Evolutionary conservation across 2,113 vertebrate genomes (phyloP), one percentile per base, ranked within the genome.

Genomic region (Pomatostomus ruficeps): DNA sequence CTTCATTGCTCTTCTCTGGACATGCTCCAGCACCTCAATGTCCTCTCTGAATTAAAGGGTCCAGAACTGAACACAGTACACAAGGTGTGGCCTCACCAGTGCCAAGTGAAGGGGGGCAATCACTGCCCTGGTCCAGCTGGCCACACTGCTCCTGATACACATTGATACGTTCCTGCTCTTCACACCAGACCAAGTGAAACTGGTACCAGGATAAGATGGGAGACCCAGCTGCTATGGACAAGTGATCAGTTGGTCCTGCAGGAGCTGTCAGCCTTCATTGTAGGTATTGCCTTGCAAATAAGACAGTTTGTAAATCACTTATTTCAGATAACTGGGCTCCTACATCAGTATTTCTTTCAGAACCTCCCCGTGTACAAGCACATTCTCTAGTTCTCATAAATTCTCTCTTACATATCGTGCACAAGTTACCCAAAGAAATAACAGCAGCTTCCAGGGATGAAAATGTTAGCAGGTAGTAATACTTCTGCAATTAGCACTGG

Each of bases 61-160:
- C 45, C 72, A 68, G 46, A 58, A 67, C 4, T 22, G 43, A 43
- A 76, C 45, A 43, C 43, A 49, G 31, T 26, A 51, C 26, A 18
- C 1, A 2, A 59, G 14, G 33, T 36, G 35, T 42, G 43, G 51
- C 31, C 35, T 85, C 43, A 21, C 35, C 35, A 49, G 35, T 3
- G 11, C 17, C 1, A 1, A 11, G 11, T 18, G 40, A 14, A 26
- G 10, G 4, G 7, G 3, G 10, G 33, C 14, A 28, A 23, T 23
- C 45, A 52, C 38, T 52, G 14, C 26, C 36, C 43, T 52, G 22
- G 22, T 76, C 33, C 72, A 33, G 54, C 18, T 76, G 52, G n/a
- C 45, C 45, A 45, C 14, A 18, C 38, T 19, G 1, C 3, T 36
- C 8, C 38, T 51, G 33, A 28, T 9, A 19, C 22, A 52, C 54